These are phyloP conservation scores for Psilopogon haemacephalus DNA, from an alignment of 2,113 vertebrate species.

Conservation along the genomic window DNA sequence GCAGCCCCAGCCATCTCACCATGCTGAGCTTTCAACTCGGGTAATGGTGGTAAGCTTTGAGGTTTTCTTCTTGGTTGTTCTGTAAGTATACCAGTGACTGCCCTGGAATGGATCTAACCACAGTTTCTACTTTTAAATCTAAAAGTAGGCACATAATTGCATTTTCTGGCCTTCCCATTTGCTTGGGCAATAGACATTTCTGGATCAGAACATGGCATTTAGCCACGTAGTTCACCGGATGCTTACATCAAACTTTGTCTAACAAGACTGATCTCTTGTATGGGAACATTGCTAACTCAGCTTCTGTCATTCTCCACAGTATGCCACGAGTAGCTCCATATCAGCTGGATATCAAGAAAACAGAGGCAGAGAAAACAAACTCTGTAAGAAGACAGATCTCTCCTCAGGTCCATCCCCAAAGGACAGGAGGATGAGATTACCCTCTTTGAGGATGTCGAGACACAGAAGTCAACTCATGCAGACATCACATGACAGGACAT, in stretches of 20 bases:
- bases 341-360: background rate
- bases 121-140: background rate
- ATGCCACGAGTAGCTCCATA: background rate
- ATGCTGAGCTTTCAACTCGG: background rate
- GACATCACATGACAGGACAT: background rate
- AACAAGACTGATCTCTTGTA: background rate
- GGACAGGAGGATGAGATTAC: too few species aligned
- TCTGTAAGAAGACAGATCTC: background rate
- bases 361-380: background rate
- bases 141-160: background rate
- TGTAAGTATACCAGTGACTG: background rate
- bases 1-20: fast-evolving
- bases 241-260: background rate
- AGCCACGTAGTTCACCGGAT: background rate
- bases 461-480: background rate
- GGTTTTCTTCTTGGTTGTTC: background rate
- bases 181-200: background rate
- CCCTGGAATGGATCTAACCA: background rate
- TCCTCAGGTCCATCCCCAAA: background rate
- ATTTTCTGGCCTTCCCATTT: constrained; percentile 8
- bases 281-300: background rate
- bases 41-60: background rate
- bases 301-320: background rate
- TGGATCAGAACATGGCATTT: background rate
- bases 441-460: background rate